phyloP scores from a whole-genome alignment of 2,888 invertebrate species.

The Drosophila prolongata region DNA sequence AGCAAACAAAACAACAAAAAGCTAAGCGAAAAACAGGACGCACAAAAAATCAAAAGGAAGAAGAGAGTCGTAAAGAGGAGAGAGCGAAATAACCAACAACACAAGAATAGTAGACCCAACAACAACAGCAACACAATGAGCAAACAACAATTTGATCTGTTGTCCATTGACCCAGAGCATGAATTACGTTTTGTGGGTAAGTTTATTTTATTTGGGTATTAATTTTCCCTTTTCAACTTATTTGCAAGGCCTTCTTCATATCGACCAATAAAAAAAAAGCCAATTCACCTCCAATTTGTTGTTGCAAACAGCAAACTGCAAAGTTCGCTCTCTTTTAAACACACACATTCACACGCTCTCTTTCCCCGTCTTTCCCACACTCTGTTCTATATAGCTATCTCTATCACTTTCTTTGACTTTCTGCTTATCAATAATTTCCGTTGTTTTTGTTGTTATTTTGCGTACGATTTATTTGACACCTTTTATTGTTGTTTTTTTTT shows the following conservation, averaged over 20 bases:
- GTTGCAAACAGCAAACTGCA: slow-evolving; percentile 61
- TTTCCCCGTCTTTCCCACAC: not conserved
- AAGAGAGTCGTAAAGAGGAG: slow-evolving; percentile 5
- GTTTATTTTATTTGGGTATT: slow-evolving; percentile 66
- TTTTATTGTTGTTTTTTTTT: slow-evolving; percentile 34
- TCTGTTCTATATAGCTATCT: slow-evolving; percentile 14
- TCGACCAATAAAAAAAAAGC: slow-evolving; percentile 27
- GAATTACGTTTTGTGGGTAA: slow-evolving; percentile 96
- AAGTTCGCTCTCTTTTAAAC: slow-evolving; percentile 61
- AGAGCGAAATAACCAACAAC: slow-evolving; percentile 5
- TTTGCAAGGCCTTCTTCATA: slow-evolving; percentile 13
- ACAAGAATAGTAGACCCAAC: slow-evolving; percentile 1
- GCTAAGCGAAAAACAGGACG: slow-evolving; percentile 14
- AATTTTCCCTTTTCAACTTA: not conserved
- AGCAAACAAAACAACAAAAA: slow-evolving; percentile 23
- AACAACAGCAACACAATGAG: slow-evolving; percentile 75
- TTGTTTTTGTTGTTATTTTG: slow-evolving; percentile 39
- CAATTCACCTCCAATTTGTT: slow-evolving; percentile 38
- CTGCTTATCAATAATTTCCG: slow-evolving; percentile 66
- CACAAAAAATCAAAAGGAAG: slow-evolving; percentile 21
- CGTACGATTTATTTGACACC: slow-evolving; percentile 25
- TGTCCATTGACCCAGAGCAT: slow-evolving; percentile 94
- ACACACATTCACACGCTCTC: slow-evolving; percentile 11
- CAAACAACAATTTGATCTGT: slow-evolving; percentile 88
- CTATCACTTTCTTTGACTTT: slow-evolving; percentile 32